These are phyloP conservation scores for Australoheros scitulus DNA, from an alignment of 2,113 vertebrate genomes.

Conservation along the genomic window DNA sequence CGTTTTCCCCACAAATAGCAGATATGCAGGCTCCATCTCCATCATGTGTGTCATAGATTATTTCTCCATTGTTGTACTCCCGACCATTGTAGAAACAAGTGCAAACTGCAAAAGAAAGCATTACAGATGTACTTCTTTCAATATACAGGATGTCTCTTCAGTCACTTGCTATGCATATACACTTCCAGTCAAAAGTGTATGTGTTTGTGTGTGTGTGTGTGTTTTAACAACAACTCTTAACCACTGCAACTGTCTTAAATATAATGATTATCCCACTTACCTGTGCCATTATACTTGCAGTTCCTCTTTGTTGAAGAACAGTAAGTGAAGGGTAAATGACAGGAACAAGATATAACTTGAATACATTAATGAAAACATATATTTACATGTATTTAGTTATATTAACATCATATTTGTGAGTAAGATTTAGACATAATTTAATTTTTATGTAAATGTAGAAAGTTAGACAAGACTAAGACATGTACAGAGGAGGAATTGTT, in stretches of 20 bases:
- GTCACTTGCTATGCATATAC: not conserved
- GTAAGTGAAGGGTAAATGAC: slow-evolving; percentile 43
- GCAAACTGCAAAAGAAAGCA: slow-evolving; percentile 77
- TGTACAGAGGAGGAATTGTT: too few relatives aligned
- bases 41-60: slow-evolving; percentile 84
- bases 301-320: slow-evolving; percentile 56
- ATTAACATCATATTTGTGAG: not conserved
- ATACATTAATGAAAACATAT: not conserved
- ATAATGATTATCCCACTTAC: slow-evolving; percentile 31
- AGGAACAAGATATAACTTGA: not conserved
- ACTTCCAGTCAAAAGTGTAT: too few relatives aligned
- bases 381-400: not conserved
- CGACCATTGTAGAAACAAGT: slow-evolving; percentile 77
- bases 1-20: slow-evolving; percentile 63
- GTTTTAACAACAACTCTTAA: not conserved
- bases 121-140: not conserved
- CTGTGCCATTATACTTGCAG: slow-evolving; percentile 30
- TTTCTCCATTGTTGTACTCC: slow-evolving; percentile 63
- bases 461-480: too few relatives aligned
- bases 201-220: too few relatives aligned
- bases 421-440: not conserved
- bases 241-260: not conserved
- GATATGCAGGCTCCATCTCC: slow-evolving; percentile 82
- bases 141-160: not conserved
- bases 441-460: not conserved